Base-by-base conservation (phyloP, 2,888 invertebrate genomes). In the Hirtodrosophila duncani region DNA sequence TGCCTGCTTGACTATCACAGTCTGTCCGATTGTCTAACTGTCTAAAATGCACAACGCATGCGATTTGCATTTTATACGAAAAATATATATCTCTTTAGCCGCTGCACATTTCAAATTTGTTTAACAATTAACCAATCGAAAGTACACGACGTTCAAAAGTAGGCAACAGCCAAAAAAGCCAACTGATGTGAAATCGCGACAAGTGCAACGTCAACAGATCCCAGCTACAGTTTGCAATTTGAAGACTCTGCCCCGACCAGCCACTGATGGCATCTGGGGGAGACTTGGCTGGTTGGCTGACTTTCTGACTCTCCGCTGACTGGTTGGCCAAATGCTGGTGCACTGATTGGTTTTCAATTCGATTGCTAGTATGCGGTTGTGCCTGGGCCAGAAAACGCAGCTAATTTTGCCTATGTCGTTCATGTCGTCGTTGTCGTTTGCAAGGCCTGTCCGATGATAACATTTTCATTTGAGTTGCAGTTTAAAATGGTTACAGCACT, bases 101-200 rank as follows among this genome's bases (percentile, higher is more conserved):
- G 45, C 39, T 51, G 52, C 52, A 56, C 59, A 60, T 56, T 55
- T 62, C 58, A 70, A 75, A 83, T 83, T 75, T 78, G 82, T 72
- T 77, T 65, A 72, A 82, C 82, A 82, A 83, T 82, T 79, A 82
- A 68, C 65, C 72, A 68, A 70, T 64, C 59, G 81, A 65, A 67
- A 69, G 65, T 60, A 63, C 63, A 58, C 58, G 65, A 62, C 64
- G 70, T 78, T 71, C 26, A 74, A 77, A 74, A 77, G 72, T 80
- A 80, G 62, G 67, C 75, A 69, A 67, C 23, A 26, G 23, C 30
- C 27, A 29, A 58, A 43, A 45, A 51, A 36, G 41, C 66, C 34
- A 51, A 33, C 56, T 60, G 61, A 61, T 70, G 55, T 49, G 59
- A 53, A 74, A 63, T 62, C 58, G 63, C 72, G 53, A 68, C 74